These are phyloP conservation scores for Lordiphosa mommai DNA, from an alignment of 1,140 invertebrate genomes.

Conservation along the genomic window DNA sequence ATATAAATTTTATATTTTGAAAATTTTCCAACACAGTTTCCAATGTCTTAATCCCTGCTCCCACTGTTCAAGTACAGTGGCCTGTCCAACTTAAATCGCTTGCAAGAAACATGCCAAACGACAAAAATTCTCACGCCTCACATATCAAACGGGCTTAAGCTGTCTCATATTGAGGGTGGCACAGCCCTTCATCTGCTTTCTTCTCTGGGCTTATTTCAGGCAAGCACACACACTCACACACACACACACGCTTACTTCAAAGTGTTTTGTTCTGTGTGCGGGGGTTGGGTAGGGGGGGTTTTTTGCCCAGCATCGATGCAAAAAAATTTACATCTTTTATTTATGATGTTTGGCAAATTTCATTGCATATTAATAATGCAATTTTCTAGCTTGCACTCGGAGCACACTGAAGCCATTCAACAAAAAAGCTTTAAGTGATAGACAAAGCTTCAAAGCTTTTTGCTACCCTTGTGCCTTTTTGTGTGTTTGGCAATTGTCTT, in stretches of 20 bases:
- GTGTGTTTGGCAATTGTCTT: constrained; percentile 58
- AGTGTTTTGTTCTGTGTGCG: constrained; percentile 32
- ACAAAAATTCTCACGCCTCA: constrained; percentile 3
- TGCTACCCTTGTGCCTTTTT: constrained; percentile 6
- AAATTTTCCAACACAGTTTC: too few relatives aligned
- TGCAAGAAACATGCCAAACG: constrained; percentile 15
- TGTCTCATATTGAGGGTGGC: constrained; percentile 8
- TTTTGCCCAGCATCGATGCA: constrained; percentile 15
- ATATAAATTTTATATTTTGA: too few relatives aligned
- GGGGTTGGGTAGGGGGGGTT: constrained; percentile 3
- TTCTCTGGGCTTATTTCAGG: neutral
- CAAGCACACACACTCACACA: neutral
- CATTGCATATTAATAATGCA: constrained; percentile 77
- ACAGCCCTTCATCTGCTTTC: constrained; percentile 2
- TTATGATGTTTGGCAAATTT: constrained; percentile 72
- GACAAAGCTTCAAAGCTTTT: constrained; percentile 38
- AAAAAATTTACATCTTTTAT: constrained; percentile 65
- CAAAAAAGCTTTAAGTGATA: constrained; percentile 34
- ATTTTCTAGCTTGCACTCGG: constrained; percentile 48
- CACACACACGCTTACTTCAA: constrained; percentile 30
- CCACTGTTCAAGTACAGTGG: neutral
- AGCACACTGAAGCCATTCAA: constrained; percentile 14
- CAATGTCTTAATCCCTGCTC: neutral
- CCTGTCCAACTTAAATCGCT: neutral
- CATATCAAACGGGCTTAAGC: constrained; percentile 6